Conservation (phyloP, 2,888 invertebrate genomes). For the Macaria liturata region DNA sequence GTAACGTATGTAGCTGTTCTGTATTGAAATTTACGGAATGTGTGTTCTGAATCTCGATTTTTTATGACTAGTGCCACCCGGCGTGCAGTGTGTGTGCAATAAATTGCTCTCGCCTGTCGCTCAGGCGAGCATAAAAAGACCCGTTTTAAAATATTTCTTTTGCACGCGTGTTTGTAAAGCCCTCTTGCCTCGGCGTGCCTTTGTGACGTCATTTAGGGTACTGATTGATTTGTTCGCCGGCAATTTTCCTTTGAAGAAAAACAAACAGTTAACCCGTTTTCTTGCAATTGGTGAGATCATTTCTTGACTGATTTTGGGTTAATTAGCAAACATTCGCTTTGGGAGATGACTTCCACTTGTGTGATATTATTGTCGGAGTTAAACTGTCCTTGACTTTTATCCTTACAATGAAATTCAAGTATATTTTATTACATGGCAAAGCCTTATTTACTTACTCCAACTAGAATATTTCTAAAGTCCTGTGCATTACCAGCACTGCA, state of each 20-base stretch:
- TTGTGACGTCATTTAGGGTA: slow-evolving; percentile 46
- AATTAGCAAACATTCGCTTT: slow-evolving; percentile 16
- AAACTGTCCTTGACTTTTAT: slow-evolving; percentile 1
- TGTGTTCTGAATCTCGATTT: neutral
- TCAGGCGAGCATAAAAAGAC: slow-evolving; percentile 58
- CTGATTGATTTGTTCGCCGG: slow-evolving; percentile 38
- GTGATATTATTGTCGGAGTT: neutral
- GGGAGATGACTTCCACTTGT: slow-evolving; percentile 18
- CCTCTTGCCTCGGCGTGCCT: slow-evolving; percentile 41
- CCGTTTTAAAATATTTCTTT: slow-evolving; percentile 41
- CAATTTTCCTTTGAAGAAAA: slow-evolving; percentile 25
- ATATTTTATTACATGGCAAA: too few species aligned
- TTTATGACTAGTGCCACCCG: slow-evolving; percentile 30
- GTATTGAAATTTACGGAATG: too few species aligned
- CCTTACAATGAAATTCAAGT: too few species aligned
- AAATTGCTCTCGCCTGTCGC: slow-evolving; percentile 64
- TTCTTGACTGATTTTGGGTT: slow-evolving; percentile 26
- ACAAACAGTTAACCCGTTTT: slow-evolving; percentile 21
- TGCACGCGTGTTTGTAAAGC: slow-evolving; percentile 43
- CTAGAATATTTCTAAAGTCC: too few species aligned
- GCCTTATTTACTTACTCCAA: too few species aligned
- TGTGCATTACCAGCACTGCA: too few species aligned
- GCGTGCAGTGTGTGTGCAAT: slow-evolving; percentile 42
- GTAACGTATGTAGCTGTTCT: too few species aligned
- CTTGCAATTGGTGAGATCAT: slow-evolving; percentile 27